These are phyloP conservation scores for Pegoplata infirma DNA, from an alignment of 2,888 invertebrate species.

Conservation along the genomic window DNA sequence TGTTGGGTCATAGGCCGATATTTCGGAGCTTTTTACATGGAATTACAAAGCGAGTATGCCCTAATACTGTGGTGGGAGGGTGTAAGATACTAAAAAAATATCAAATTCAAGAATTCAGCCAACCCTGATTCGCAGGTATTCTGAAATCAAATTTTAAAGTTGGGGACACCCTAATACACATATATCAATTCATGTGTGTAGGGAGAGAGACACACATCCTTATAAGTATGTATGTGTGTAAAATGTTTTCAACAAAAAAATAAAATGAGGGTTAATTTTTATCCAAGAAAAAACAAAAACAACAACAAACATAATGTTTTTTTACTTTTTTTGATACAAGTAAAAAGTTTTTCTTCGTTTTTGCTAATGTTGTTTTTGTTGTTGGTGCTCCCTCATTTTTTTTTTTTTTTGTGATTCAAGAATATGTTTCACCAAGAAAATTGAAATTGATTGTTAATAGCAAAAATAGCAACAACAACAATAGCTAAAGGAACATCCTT, in stretches of 20 bases:
- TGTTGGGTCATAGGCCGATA: too few species aligned
- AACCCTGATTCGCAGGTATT: too few species aligned
- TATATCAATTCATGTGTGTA: too few species aligned
- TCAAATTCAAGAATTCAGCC: too few species aligned
- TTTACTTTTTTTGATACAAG: conserved; percentile 26
- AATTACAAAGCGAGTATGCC: too few species aligned
- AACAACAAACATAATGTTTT: not conserved
- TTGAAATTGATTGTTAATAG: conserved; percentile 61
- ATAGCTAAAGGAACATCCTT: conserved; percentile 27
- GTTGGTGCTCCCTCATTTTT: not conserved
- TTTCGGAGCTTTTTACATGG: too few species aligned
- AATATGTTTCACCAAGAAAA: conserved; percentile 48
- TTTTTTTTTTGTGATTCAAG: conserved; percentile 25
- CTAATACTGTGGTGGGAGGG: too few species aligned
- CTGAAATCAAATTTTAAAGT: too few species aligned
- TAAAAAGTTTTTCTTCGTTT: conserved; percentile 36
- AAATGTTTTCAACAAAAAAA: conserved; percentile 21
- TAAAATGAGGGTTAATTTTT: conserved; percentile 39
- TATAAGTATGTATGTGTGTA: not conserved
- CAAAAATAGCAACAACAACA: conserved; percentile 2
- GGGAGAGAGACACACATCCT: too few species aligned
- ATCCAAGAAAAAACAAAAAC: conserved; percentile 1
- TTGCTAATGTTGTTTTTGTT: not conserved
- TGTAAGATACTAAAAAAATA: too few species aligned
- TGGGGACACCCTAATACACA: too few species aligned